phyloP scores from a whole-genome alignment of 1,140 invertebrate genomes.

The Pogonomyrmex californicus region DNA sequence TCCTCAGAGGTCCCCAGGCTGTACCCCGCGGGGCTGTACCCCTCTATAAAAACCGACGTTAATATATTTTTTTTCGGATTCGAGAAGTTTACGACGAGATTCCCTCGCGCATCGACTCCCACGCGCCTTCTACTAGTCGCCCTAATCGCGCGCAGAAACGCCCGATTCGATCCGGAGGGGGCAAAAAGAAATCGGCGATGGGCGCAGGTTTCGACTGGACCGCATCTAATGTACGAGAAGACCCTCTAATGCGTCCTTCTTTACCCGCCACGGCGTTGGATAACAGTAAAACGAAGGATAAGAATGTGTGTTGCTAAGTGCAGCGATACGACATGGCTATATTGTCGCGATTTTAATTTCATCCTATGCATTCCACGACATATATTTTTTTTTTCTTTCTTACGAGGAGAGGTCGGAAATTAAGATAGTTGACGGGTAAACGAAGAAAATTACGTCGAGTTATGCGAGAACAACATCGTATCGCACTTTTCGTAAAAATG shows the following conservation, averaged over 20 bases:
- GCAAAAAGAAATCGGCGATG: constrained; percentile 31
- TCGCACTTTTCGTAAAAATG: constrained; percentile 6
- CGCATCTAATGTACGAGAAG: constrained; percentile 44
- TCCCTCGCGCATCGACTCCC: not conserved
- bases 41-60: constrained; percentile 66
- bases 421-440: constrained; percentile 26
- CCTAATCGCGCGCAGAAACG: constrained; percentile 47
- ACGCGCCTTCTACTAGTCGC: constrained; percentile 47
- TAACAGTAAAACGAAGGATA: constrained; percentile 35
- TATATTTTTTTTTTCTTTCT: constrained; percentile 24
- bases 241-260: constrained; percentile 26
- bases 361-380: not conserved
- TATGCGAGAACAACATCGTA: not conserved
- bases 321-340: constrained; percentile 1
- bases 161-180: constrained; percentile 11
- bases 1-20: constrained; percentile 15
- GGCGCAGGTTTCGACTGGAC: constrained; percentile 14
- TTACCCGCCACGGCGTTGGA: constrained; percentile 23
- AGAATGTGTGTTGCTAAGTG: constrained; percentile 3
- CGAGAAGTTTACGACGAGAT: constrained; percentile 22
- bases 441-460: not conserved
- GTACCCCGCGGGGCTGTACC: constrained; percentile 4
- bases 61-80: constrained; percentile 47
- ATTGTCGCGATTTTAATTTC: constrained; percentile 45
- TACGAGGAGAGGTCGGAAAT: constrained; percentile 14